Percentiles rank a stretch among this genome's conserved stretches.
phyloP scores from a whole-genome alignment of 37 sponge, comb jelly and placozoan genomes.

The Chondrosia reniformis region DNA sequence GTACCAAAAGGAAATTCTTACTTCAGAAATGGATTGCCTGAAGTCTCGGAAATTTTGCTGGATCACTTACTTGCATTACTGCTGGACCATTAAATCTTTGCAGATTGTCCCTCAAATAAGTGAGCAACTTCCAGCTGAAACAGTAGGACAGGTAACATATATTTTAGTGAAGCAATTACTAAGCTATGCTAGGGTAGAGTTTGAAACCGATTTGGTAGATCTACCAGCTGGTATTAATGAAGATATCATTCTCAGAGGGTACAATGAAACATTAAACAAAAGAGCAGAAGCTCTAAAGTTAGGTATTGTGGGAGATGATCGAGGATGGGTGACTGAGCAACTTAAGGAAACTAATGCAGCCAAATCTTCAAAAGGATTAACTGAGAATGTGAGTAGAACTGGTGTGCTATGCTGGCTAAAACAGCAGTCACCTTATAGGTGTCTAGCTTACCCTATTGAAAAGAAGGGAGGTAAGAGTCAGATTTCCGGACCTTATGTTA shows the following conservation, averaged over 20 bases:
- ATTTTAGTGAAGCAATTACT: too few species aligned
- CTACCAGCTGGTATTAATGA: neutral
- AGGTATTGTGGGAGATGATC: neutral
- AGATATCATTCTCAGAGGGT: neutral
- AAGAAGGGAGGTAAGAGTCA: neutral
- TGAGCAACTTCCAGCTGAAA: too few species aligned
- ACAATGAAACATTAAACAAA: neutral
- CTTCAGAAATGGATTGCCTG: neutral
- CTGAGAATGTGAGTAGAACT: too few species aligned
- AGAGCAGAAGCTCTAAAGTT: neutral
- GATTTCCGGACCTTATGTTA: constrained; percentile 13
- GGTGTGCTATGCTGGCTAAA: neutral
- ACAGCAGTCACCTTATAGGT: constrained; percentile 3
- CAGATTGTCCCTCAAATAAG: too few species aligned
- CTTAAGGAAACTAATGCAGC: neutral
- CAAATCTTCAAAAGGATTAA: neutral
- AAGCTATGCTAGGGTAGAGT: too few species aligned
- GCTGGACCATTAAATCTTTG: constrained; percentile 41
- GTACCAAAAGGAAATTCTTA: too few species aligned
- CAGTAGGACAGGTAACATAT: too few species aligned
- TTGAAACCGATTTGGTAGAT: too few species aligned
- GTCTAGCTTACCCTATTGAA: constrained; percentile 60
- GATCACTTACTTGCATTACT: constrained; percentile 58
- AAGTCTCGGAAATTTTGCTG: constrained; percentile 36
- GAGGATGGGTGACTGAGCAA: neutral